Evolutionary conservation across 2,113 vertebrate genomes (phyloP).

Genomic region (Delphinapterus leucas): DNA sequence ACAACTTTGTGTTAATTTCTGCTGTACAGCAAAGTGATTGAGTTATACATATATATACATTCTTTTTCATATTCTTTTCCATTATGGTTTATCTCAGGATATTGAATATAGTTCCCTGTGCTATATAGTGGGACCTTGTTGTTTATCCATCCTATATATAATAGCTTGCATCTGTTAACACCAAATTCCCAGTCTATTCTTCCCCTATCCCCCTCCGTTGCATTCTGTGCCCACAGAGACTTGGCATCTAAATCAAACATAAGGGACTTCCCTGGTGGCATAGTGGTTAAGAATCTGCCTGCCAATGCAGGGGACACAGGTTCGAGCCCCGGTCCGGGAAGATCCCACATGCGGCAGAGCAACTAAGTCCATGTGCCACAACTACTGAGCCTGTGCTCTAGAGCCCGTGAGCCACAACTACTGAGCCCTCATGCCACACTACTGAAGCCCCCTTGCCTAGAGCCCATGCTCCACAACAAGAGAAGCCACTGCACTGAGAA

Average conservation of each 20-base stretch:
- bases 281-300: too few species aligned
- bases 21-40: neutral
- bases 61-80: neutral
- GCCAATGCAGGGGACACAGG: too few species aligned
- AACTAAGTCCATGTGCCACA: too few species aligned
- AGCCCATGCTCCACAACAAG: too few species aligned
- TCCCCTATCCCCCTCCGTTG: neutral
- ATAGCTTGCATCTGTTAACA: neutral
- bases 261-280: neutral
- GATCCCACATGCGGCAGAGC: too few species aligned
- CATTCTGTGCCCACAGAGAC: neutral
- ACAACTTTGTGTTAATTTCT: neutral
- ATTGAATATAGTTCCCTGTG: neutral
- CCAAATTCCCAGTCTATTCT: neutral
- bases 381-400: too few species aligned
- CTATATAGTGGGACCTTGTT: neutral
- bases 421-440: too few species aligned
- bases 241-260: constrained; percentile 35
- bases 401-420: too few species aligned
- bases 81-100: neutral
- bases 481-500: too few species aligned
- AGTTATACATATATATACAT: neutral
- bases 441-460: too few species aligned
- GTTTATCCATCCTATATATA: neutral
- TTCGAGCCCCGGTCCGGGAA: accelerated